phyloP scores from a whole-genome alignment of 2,888 invertebrate species.

The Trissolcus brochymenae region DNA sequence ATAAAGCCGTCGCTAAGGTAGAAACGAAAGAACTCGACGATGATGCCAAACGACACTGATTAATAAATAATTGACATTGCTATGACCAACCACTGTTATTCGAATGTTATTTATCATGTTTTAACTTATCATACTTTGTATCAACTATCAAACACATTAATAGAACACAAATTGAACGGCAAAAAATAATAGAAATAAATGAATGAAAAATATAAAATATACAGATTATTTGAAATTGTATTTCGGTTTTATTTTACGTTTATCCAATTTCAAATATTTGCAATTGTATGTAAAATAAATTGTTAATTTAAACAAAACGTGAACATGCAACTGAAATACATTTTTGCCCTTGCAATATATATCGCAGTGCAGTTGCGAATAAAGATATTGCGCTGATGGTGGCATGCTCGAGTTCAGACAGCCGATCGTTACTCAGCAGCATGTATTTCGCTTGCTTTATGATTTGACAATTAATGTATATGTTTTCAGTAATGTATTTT shows the following conservation, averaged over 20 bases:
- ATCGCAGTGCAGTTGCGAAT: constrained; percentile 42
- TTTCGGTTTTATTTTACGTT: no score
- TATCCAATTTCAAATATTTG: no score
- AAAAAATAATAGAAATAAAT: no score
- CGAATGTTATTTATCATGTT: no score
- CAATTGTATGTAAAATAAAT: no score
- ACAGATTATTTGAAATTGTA: no score
- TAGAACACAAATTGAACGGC: no score
- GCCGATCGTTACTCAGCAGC: constrained; percentile 49
- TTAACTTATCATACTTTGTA: no score
- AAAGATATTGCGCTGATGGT: constrained; percentile 56
- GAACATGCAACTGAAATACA: constrained; percentile 10
- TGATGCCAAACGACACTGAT: constrained; percentile 21
- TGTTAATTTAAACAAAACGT: not conserved
- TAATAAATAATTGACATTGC: constrained; percentile 11
- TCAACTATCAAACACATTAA: no score
- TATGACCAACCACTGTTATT: not conserved
- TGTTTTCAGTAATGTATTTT: constrained; percentile 13
- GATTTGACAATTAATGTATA: constrained; percentile 39
- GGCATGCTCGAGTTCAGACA: constrained; percentile 51
- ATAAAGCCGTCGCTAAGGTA: constrained; percentile 35
- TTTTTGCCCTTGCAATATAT: constrained; percentile 35
- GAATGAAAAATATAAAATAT: no score
- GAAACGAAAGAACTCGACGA: constrained; percentile 20
- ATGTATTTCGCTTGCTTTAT: constrained; percentile 39